Evolutionary conservation across 2,888 invertebrate species (phyloP), one percentile per base, ranked within the genome.

Genomic region (Trileptium ribeirensis): DNA sequence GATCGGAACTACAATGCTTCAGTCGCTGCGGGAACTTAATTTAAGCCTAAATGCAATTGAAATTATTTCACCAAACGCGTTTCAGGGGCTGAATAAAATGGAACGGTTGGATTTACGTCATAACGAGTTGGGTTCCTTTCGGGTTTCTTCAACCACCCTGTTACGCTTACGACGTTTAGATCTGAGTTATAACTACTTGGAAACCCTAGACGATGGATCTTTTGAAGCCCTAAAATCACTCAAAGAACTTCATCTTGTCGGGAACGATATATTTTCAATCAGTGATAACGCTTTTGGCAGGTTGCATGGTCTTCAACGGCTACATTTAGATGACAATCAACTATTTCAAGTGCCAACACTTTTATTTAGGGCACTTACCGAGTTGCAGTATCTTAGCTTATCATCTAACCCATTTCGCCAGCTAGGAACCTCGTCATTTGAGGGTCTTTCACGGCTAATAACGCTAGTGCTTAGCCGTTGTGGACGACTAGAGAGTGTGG

Each of bases 391-490:
- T 38, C 39, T 82, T 2, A 19, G 39, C 15, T 1, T 82, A 31
- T 29, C 67, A 51, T 34, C 74, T 19, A 82, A 82, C 67, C 78
- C 38, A 38, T n/a, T 82, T 29, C 39, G 33, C 37, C 77, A 79
- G 37, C 31, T 82, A 33, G 37, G 77, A 24, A 82, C 82, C 1
- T 79, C 79, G 40, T 36, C 39, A 3, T 82, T 82, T 78, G 82
- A 82, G 29, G 82, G 82, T 1, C 74, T 82, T 31, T 36, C 67
- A 24, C 37, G 78, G 15, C 70, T 82, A 67, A 19, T 31, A 15
- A 39, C n/a, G n/a, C 39, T 82, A 31, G n/a, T 29, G 38, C 29
- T 82, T 34, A 67, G 1, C 24, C 67, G 31, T 3, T 82, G 82
- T 64, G 24, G 67, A 0, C 39, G 37, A 19, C 36, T 82, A 78